phyloP scores from a whole-genome alignment of 2,797 vertebrate species.

The Xenops minutus region DNA sequence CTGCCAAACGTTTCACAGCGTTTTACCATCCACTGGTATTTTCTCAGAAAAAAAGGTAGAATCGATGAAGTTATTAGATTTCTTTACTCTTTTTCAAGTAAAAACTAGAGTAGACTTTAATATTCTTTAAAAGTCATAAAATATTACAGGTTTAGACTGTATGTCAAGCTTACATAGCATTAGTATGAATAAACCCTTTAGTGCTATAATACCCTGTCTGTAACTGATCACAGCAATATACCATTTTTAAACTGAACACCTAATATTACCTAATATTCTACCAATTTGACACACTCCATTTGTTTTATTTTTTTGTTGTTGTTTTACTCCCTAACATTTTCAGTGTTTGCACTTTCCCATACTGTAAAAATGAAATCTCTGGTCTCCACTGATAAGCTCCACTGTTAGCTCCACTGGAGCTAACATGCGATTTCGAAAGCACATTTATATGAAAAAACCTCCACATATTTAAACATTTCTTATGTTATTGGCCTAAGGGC shows the following conservation, averaged over 20 bases:
- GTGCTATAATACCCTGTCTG: neutral
- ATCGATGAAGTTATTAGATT: neutral
- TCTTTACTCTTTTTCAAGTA: neutral
- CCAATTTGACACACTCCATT: neutral
- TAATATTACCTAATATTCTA: neutral
- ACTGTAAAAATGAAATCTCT: neutral
- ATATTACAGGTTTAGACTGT: neutral
- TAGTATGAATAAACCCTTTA: neutral
- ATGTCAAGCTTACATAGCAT: neutral
- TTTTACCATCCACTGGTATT: neutral
- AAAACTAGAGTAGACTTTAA: neutral
- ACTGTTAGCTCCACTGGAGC: no score
- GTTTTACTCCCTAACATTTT: neutral
- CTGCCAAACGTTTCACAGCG: neutral
- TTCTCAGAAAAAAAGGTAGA: neutral
- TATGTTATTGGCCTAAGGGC: neutral
- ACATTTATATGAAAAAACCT: neutral
- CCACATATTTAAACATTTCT: neutral
- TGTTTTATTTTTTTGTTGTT: neutral
- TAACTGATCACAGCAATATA: neutral
- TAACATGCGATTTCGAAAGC: neutral
- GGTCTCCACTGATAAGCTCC: neutral
- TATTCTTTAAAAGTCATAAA: neutral
- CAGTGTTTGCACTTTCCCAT: neutral
- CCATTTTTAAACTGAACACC: neutral